A percentile compares a stretch with the other conserved stretches of the same genome.
Evolutionary conservation across 2,113 vertebrate genomes (phyloP).

Genomic region (Hypanus sabinus): DNA sequence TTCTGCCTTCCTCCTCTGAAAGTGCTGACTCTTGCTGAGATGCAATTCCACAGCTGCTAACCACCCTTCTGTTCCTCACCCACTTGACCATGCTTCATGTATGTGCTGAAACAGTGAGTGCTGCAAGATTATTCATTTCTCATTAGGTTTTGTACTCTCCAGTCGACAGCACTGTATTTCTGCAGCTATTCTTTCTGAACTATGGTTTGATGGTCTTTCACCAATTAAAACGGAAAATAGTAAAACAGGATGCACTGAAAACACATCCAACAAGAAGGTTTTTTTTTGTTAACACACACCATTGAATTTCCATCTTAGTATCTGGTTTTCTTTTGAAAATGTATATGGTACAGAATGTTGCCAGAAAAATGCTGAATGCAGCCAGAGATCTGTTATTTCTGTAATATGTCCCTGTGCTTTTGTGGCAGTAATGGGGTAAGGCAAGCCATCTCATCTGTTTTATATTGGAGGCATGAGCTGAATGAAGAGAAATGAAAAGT

Average conservation of each 20-base stretch:
- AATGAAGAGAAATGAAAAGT: slow-evolving; percentile 5
- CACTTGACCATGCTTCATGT: neutral
- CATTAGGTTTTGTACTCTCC: no score
- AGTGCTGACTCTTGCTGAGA: slow-evolving; percentile 10
- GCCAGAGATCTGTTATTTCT: neutral
- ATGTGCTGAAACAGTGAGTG: neutral
- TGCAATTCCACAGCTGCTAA: neutral
- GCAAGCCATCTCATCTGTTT: slow-evolving; percentile 11
- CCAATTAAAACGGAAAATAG: neutral
- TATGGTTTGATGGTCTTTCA: neutral
- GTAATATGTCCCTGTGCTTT: neutral
- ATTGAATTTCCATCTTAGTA: neutral
- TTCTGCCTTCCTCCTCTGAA: neutral
- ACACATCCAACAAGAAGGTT: neutral
- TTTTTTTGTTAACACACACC: neutral
- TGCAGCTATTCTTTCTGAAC: neutral
- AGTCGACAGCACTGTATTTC: neutral
- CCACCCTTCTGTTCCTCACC: neutral
- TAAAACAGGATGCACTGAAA: no score
- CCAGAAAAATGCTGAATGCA: neutral
- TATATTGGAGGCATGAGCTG: slow-evolving; percentile 20
- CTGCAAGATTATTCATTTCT: neutral
- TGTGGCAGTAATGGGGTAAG: neutral
- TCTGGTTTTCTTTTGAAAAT: neutral
- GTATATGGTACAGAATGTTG: neutral